Conservation (phyloP, 2,797 vertebrate genomes). For the Notolabrus celidotus region DNA sequence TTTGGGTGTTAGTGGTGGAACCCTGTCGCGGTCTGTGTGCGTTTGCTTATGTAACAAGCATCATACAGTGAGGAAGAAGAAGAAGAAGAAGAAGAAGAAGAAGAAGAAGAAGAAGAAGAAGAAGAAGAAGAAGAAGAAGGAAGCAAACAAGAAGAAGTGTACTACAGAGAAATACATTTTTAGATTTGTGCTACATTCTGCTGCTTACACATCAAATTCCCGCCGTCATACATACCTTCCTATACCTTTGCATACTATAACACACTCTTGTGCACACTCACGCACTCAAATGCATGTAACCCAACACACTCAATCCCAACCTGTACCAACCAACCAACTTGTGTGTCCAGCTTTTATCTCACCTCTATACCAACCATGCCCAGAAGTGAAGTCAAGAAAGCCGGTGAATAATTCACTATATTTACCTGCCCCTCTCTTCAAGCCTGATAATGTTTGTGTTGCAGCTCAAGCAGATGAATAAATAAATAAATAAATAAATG, state of each 20-base stretch:
- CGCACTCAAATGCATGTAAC: background rate
- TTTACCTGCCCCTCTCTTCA: slow-evolving; percentile 76
- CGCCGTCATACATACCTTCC: too few relatives aligned
- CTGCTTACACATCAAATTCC: background rate
- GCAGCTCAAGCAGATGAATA: slow-evolving; percentile 66
- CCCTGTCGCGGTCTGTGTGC: slow-evolving; percentile 56
- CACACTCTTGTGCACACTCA: slow-evolving; percentile 19
- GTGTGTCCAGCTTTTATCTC: slow-evolving; percentile 67
- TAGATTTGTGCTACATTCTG: background rate
- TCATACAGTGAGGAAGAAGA: slow-evolving; percentile 49
- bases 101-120: slow-evolving; percentile 35
- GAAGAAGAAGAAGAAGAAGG: slow-evolving; percentile 37
- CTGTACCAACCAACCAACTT: slow-evolving; percentile 26
- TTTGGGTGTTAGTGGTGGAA: slow-evolving; percentile 57
- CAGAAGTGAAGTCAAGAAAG: slow-evolving; percentile 61
- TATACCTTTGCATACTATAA: slow-evolving; percentile 21
- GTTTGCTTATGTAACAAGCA: slow-evolving; percentile 75
- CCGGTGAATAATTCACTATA: slow-evolving; percentile 82
- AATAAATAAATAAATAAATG: slow-evolving; percentile 69
- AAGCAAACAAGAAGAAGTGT: too few relatives aligned
- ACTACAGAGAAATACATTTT: slow-evolving; percentile 8
- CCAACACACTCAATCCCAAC: slow-evolving; percentile 17
- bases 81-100: slow-evolving; percentile 35
- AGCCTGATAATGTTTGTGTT: slow-evolving; percentile 71
- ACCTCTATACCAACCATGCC: slow-evolving; percentile 43